These are phyloP conservation scores for Valencia hispanica DNA, from an alignment of 2,797 vertebrate genomes.

Conservation along the genomic window DNA sequence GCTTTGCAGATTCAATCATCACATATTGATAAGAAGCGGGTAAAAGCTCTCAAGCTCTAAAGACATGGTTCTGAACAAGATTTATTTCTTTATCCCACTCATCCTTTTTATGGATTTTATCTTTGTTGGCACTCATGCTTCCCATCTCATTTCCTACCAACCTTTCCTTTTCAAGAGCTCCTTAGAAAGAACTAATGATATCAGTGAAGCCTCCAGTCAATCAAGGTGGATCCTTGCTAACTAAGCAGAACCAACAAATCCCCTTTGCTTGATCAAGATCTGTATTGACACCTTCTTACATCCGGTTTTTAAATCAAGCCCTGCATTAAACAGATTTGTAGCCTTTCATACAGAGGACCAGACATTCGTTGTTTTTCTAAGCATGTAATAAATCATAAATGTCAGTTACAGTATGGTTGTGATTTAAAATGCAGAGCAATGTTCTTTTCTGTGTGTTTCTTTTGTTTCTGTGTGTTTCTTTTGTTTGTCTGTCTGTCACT, in stretches of 20 bases:
- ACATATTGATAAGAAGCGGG: conserved; percentile 57
- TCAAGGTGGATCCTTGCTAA: conserved; percentile 34
- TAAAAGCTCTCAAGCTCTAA: conserved; percentile 54
- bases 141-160: conserved; percentile 40
- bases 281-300: conserved; percentile 48
- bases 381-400: conserved; percentile 52
- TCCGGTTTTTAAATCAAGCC: conserved; percentile 24
- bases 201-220: conserved; percentile 40
- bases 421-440: conserved; percentile 40
- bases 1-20: conserved; percentile 63
- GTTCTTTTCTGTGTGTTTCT: neutral
- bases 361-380: conserved; percentile 33
- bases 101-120: conserved; percentile 45
- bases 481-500: conserved; percentile 22
- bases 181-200: conserved; percentile 37
- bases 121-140: conserved; percentile 48
- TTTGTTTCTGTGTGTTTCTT: conserved; percentile 20
- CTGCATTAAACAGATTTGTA: conserved; percentile 45
- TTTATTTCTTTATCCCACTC: conserved; percentile 41
- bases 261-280: conserved; percentile 23
- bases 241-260: conserved; percentile 24
- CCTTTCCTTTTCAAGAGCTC: conserved; percentile 40
- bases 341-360: conserved; percentile 30
- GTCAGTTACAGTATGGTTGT: conserved; percentile 52
- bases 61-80: conserved; percentile 48